phyloP scores from a whole-genome alignment of 2,888 invertebrate species.

The Eupithecia subumbrata region DNA sequence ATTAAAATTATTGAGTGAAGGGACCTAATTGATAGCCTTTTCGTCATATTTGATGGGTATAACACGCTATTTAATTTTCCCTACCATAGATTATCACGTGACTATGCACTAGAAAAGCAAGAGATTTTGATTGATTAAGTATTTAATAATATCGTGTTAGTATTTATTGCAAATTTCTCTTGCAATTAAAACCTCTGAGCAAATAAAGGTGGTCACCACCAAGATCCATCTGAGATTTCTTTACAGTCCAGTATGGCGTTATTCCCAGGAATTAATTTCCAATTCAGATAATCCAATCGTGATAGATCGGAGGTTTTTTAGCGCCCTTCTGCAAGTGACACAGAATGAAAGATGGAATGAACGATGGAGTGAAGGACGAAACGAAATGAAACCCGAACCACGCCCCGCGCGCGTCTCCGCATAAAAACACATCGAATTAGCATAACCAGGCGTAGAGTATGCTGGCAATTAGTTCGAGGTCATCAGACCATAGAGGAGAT shows the following conservation, averaged over 20 bases:
- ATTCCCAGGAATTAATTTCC: constrained; percentile 36
- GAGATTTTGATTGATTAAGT: neutral
- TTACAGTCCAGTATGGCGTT: neutral
- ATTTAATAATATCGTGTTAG: neutral
- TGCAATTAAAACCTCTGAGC: neutral
- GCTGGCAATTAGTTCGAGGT: constrained; percentile 27
- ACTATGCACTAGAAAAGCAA: neutral
- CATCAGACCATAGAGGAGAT: constrained; percentile 16
- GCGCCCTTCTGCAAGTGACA: constrained; percentile 65
- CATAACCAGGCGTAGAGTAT: constrained; percentile 61
- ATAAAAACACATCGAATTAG: constrained; percentile 67
- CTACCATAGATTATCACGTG: too few relatives aligned
- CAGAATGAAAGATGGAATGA: constrained; percentile 68
- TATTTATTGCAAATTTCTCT: neutral
- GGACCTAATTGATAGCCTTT: constrained; percentile 76
- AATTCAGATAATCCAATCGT: constrained; percentile 54
- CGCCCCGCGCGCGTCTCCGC: constrained; percentile 67
- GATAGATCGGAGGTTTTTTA: constrained; percentile 52
- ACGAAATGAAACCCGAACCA: constrained; percentile 61
- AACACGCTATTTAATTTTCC: constrained; percentile 46
- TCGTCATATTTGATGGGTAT: constrained; percentile 48
- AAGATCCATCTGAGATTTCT: neutral
- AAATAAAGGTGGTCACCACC: neutral
- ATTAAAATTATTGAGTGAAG: constrained; percentile 84
- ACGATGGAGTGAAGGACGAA: constrained; percentile 14